Percentiles rank a stretch among this genome's conserved stretches.
Conservation (phyloP, 2,888 invertebrate genomes). For the Harpalus rubripes region DNA sequence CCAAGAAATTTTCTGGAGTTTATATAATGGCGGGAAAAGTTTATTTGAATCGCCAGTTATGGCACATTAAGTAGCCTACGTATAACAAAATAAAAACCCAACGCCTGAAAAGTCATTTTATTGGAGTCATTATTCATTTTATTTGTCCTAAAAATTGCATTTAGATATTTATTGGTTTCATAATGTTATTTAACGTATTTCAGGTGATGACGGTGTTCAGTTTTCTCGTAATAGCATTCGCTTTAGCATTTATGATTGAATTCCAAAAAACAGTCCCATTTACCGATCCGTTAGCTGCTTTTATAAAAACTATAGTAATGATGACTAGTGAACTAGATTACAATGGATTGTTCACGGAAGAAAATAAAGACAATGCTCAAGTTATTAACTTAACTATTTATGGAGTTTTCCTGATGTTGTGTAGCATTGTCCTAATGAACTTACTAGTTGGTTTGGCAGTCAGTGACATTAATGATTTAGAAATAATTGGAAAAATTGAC, state of each 20-base stretch:
- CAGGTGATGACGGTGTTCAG: constrained; percentile 78
- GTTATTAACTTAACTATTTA: constrained; percentile 79
- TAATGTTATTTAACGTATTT: constrained; percentile 70
- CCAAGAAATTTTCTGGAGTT: too few species aligned
- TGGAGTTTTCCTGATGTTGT: constrained; percentile 79
- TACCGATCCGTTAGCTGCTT: constrained; percentile 78
- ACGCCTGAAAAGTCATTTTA: too few species aligned
- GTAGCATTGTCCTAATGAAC: constrained; percentile 82
- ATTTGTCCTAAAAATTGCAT: too few species aligned
- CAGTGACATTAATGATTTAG: constrained; percentile 80
- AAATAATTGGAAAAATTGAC: constrained; percentile 80
- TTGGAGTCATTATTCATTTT: too few species aligned
- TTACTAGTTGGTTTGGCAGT: constrained; percentile 82
- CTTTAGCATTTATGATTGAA: constrained; percentile 80
- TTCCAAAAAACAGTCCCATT: constrained; percentile 79
- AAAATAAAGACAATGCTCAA: constrained; percentile 76
- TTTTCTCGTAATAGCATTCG: constrained; percentile 80
- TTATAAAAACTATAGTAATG: constrained; percentile 81
- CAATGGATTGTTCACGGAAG: constrained; percentile 77
- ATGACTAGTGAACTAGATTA: constrained; percentile 83
- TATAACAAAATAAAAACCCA: too few species aligned
- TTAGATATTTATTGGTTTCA: too few species aligned
- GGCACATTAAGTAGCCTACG: too few species aligned
- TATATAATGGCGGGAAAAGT: too few species aligned
- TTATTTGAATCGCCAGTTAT: too few species aligned